Conservation (phyloP, 2,888 invertebrate genomes). For the Thereva unica region DNA sequence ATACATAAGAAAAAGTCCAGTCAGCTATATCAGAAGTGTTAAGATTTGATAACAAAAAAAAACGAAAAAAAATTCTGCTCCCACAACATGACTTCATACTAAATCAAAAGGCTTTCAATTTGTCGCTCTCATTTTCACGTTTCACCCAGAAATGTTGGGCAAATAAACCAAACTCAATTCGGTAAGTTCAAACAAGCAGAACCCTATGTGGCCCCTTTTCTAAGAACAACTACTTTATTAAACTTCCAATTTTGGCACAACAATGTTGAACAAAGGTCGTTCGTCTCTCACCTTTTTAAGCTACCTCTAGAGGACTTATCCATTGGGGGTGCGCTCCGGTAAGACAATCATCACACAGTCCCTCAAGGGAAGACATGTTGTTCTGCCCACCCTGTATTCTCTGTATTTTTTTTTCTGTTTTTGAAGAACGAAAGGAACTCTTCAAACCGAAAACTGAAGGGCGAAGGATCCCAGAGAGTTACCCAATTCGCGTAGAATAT, state of each 20-base stretch:
- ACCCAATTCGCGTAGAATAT: slow-evolving; percentile 30
- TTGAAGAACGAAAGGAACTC: neutral
- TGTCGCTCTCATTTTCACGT: neutral
- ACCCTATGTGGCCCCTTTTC: neutral
- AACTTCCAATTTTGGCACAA: slow-evolving; percentile 25
- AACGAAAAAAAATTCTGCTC: no score
- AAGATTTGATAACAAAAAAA: no score
- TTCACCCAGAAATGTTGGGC: slow-evolving; percentile 18
- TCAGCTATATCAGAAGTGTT: no score
- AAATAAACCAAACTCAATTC: slow-evolving; percentile 17
- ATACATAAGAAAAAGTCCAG: no score
- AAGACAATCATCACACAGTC: neutral
- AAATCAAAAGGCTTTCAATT: neutral
- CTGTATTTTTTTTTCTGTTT: no score
- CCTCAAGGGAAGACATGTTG: slow-evolving; percentile 9
- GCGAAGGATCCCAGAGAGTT: neutral
- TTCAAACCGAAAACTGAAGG: neutral
- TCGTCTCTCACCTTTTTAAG: no score
- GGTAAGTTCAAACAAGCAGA: slow-evolving; percentile 16
- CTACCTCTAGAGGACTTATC: no score
- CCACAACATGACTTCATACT: no score
- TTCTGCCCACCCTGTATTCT: slow-evolving; percentile 1
- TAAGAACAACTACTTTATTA: slow-evolving; percentile 31
- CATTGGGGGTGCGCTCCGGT: no score
- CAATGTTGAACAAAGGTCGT: slow-evolving; percentile 13